phyloP scores from a whole-genome alignment of 2,888 invertebrate genomes.

The Pseudoips prasinana region DNA sequence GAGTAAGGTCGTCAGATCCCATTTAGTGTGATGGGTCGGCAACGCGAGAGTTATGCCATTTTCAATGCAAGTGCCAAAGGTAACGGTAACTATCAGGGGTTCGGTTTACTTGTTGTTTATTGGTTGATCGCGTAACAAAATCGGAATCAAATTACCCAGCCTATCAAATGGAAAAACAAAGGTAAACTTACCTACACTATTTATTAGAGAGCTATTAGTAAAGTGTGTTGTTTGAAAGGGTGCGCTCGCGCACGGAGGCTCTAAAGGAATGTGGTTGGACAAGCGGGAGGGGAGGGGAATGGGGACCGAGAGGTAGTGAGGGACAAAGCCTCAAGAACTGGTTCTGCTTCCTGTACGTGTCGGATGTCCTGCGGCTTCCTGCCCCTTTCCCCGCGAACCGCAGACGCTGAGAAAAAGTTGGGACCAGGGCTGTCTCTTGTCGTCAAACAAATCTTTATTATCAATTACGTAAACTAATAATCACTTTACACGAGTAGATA shows the following conservation, averaged over 20 bases:
- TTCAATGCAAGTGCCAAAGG: too few relatives aligned
- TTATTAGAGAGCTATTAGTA: slow-evolving; percentile 32
- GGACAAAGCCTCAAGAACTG: slow-evolving; percentile 78
- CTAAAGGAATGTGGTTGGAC: slow-evolving; percentile 72
- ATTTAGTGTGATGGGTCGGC: too few relatives aligned
- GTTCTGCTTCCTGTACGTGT: slow-evolving; percentile 82
- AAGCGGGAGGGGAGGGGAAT: slow-evolving; percentile 42
- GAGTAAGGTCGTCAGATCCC: too few relatives aligned
- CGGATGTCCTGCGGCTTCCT: slow-evolving; percentile 83
- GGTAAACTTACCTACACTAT: too few relatives aligned
- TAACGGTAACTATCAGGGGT: too few relatives aligned
- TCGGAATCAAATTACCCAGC: too few relatives aligned
- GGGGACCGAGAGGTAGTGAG: slow-evolving; percentile 61
- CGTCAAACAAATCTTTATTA: slow-evolving; percentile 14
- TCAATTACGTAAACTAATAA: too few relatives aligned
- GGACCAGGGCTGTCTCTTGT: slow-evolving; percentile 47
- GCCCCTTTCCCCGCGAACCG: slow-evolving; percentile 58
- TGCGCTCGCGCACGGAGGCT: slow-evolving; percentile 66
- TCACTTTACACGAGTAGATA: too few relatives aligned
- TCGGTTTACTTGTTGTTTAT: too few relatives aligned
- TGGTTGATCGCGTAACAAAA: too few relatives aligned
- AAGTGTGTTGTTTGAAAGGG: slow-evolving; percentile 47
- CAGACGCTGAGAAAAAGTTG: slow-evolving; percentile 53
- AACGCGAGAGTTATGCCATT: too few relatives aligned
- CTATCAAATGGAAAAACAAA: too few relatives aligned